These are phyloP conservation scores for Erebia aethiops DNA, from an alignment of 2,888 invertebrate species.

Conservation along the genomic window DNA sequence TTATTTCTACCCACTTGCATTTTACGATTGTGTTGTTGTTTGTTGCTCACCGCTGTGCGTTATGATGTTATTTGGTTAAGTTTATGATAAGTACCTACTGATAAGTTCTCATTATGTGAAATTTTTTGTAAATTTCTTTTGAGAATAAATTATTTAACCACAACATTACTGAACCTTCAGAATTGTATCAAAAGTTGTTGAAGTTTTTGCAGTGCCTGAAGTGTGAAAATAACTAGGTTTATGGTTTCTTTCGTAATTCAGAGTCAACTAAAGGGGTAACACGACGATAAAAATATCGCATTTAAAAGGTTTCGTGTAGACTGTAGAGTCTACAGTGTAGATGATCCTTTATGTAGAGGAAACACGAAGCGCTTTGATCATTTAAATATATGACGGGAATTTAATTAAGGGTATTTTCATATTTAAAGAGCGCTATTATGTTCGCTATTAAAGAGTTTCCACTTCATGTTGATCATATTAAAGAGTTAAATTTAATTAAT, in stretches of 20 bases:
- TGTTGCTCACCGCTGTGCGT: too few relatives aligned
- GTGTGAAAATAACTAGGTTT: slow-evolving; percentile 13
- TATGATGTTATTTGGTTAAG: too few relatives aligned
- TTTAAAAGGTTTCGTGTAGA: slow-evolving; percentile 19
- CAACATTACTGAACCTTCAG: neutral
- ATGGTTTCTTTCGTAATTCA: slow-evolving; percentile 9
- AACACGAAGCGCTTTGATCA: slow-evolving; percentile 26
- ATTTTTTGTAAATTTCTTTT: too few relatives aligned
- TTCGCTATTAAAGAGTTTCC: slow-evolving; percentile 1
- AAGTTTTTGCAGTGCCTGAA: neutral
- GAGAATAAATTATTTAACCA: too few relatives aligned
- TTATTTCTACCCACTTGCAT: too few relatives aligned
- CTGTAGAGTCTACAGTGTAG: too few relatives aligned
- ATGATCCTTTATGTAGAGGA: slow-evolving; percentile 12
- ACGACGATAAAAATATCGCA: slow-evolving; percentile 15
- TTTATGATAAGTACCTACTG: too few relatives aligned
- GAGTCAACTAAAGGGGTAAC: slow-evolving; percentile 8
- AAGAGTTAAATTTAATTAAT: slow-evolving; percentile 26
- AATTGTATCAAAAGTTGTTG: slow-evolving; percentile 3
- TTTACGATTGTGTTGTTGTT: too few relatives aligned
- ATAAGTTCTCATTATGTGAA: too few relatives aligned
- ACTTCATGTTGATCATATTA: slow-evolving; percentile 4
- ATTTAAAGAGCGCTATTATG: neutral
- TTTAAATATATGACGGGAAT: slow-evolving; percentile 12
- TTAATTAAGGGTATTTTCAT: slow-evolving; percentile 21